Conservation (phyloP, 2,113 vertebrate species). For the Gopherus evgoodei region DNA sequence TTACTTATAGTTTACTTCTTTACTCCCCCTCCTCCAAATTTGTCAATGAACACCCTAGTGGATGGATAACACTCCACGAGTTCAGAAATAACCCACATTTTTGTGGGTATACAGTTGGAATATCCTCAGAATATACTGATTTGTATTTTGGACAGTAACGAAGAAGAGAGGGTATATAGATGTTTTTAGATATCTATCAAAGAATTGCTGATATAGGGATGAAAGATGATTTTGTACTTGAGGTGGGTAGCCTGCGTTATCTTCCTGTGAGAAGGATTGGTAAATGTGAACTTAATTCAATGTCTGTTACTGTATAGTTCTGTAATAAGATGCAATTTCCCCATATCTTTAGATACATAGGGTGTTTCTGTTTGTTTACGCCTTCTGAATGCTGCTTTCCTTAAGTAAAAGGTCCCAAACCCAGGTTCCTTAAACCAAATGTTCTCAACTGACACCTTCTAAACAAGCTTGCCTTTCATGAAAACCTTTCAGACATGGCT, state of each 20-base stretch:
- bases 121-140: conserved; percentile 68
- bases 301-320: background rate
- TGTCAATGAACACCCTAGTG: conserved; percentile 74
- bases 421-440: background rate
- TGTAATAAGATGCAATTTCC: background rate
- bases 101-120: conserved; percentile 74
- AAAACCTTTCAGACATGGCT: background rate
- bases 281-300: background rate
- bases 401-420: background rate
- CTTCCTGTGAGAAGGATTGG: background rate
- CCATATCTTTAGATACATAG: background rate
- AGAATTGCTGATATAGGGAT: background rate
- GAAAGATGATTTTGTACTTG: background rate
- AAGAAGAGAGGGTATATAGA: background rate
- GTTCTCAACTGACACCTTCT: background rate
- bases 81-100: conserved; percentile 76
- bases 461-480: background rate
- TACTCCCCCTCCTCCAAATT: conserved; percentile 73
- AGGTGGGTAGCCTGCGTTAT: background rate
- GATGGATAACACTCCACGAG: conserved; percentile 75
- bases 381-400: background rate
- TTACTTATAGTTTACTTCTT: background rate
- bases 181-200: background rate
- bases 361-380: background rate
- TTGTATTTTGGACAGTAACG: conserved; percentile 78